Conservation (phyloP, 2,888 invertebrate genomes). For the Pristionchus maxplancki region DNA sequence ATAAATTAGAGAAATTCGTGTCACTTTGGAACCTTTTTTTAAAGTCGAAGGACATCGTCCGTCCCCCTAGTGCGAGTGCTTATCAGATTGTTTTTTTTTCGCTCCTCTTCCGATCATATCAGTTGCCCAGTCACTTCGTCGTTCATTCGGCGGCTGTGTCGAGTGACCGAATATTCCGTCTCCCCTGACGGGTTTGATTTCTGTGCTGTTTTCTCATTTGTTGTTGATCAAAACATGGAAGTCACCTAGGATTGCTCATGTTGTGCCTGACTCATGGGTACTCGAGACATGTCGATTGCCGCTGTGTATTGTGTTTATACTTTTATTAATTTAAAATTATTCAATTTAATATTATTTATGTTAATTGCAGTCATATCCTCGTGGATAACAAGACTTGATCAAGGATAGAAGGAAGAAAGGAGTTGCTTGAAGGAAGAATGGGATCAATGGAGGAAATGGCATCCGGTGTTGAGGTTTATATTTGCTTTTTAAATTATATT, state of each 20-base stretch:
- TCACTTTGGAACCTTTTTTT: neutral
- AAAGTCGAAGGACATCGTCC: neutral
- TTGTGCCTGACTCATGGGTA: neutral
- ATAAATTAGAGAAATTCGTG: neutral
- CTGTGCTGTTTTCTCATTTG: neutral
- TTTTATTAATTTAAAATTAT: neutral
- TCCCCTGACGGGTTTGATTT: constrained; percentile 7
- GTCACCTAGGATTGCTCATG: neutral
- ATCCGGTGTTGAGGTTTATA: constrained; percentile 19
- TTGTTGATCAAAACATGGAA: neutral
- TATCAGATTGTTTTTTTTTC: constrained; percentile 12
- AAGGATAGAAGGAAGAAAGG: neutral
- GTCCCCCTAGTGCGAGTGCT: neutral
- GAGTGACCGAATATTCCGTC: neutral
- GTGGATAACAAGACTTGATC: neutral
- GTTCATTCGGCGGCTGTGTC: neutral
- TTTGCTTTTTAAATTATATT: neutral
- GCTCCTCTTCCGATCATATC: constrained; percentile 5
- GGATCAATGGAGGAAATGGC: constrained; percentile 40
- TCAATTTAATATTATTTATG: neutral
- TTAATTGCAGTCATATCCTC: constrained; percentile 10
- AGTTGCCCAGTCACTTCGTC: constrained; percentile 4
- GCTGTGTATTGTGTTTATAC: neutral
- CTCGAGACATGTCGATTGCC: constrained; percentile 12
- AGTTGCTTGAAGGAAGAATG: constrained; percentile 1